Evolutionary conservation across 1,140 invertebrate genomes (phyloP).

Genomic region (Ostrea edulis): DNA sequence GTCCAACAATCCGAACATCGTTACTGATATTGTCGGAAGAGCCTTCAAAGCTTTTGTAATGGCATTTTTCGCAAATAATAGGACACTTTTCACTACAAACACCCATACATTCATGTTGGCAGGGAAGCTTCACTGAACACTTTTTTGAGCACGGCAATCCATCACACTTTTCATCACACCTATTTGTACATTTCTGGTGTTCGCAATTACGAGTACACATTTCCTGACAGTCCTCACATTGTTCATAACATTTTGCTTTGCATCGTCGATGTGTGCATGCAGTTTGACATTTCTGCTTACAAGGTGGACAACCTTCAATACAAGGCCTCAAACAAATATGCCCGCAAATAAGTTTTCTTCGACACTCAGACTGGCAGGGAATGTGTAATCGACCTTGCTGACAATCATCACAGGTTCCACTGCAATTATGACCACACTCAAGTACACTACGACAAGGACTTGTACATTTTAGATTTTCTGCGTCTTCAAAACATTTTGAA

Average conservation of each 20-base stretch:
- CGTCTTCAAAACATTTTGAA: slow-evolving; percentile 61
- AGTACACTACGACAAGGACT: slow-evolving; percentile 54
- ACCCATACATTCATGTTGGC: slow-evolving; percentile 84
- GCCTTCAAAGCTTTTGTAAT: slow-evolving; percentile 79
- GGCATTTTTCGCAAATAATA: slow-evolving; percentile 55
- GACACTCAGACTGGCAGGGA: slow-evolving; percentile 72
- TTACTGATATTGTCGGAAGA: slow-evolving; percentile 81
- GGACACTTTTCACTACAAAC: slow-evolving; percentile 85
- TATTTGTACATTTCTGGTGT: slow-evolving; percentile 78
- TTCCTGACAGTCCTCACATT: slow-evolving; percentile 80
- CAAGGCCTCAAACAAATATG: slow-evolving; percentile 72
- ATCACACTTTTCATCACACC: slow-evolving; percentile 83
- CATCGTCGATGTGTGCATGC: slow-evolving; percentile 57
- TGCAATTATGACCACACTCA: slow-evolving; percentile 69
- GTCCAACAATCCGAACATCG: slow-evolving; percentile 66
- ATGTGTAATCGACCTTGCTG: slow-evolving; percentile 83
- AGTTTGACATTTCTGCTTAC: slow-evolving; percentile 82
- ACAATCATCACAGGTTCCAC: slow-evolving; percentile 79
- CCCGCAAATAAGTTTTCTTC: slow-evolving; percentile 76
- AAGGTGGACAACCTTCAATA: slow-evolving; percentile 82
- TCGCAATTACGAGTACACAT: slow-evolving; percentile 81
- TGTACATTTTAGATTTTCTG: slow-evolving; percentile 55
- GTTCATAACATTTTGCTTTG: slow-evolving; percentile 80
- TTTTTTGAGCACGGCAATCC: slow-evolving; percentile 80
- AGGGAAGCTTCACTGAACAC: slow-evolving; percentile 75